These are phyloP conservation scores for Lacanobia oleracea DNA, from an alignment of 2,888 invertebrate genomes.

Conservation along the genomic window DNA sequence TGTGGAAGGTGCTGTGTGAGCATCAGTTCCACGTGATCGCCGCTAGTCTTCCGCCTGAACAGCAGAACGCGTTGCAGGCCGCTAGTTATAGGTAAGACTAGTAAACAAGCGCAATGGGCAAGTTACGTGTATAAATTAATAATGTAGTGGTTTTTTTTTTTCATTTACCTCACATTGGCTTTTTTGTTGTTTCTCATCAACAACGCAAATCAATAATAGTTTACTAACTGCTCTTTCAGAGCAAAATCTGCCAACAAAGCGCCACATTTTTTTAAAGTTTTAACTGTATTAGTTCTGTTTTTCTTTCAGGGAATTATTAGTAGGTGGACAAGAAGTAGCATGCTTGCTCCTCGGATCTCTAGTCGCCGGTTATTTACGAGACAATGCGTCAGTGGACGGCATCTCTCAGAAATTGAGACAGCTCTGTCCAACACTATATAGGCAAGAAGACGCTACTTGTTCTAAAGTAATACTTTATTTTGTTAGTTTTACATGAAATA, in stretches of 20 bases:
- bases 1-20: slow-evolving; percentile 98
- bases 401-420: slow-evolving; percentile 97
- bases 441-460: slow-evolving; percentile 98
- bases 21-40: slow-evolving; percentile 97
- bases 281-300: slow-evolving; percentile 75
- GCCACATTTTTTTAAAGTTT: not conserved
- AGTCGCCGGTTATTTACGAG: slow-evolving; percentile 97
- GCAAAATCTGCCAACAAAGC: too few species aligned
- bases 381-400: slow-evolving; percentile 98
- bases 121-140: too few species aligned
- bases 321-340: slow-evolving; percentile 93
- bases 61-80: slow-evolving; percentile 91
- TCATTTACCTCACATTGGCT: not conserved
- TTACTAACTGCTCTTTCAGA: too few species aligned
- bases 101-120: too few species aligned
- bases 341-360: slow-evolving; percentile 94
- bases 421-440: slow-evolving; percentile 98
- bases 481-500: not conserved
- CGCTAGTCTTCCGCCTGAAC: slow-evolving; percentile 92
- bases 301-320: slow-evolving; percentile 92
- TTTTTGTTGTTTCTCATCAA: not conserved
- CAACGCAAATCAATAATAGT: not conserved
- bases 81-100: slow-evolving; percentile 89
- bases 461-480: slow-evolving; percentile 93
- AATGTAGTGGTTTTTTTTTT: too few species aligned